Base-by-base conservation (phyloP, 2,888 invertebrate genomes). In the Sturmia bella region DNA sequence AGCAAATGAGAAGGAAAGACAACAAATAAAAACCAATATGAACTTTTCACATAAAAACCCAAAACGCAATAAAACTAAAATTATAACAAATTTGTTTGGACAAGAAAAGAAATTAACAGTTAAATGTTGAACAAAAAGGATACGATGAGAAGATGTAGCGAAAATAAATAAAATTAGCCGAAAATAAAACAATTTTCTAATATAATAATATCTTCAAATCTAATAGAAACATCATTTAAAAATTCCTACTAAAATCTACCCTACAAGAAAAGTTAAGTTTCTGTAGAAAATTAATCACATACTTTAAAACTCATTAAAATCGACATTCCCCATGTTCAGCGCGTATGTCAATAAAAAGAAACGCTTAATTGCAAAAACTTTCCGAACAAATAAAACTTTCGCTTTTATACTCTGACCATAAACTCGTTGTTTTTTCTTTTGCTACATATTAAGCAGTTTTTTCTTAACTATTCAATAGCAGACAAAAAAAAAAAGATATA, bases 281-380 rank as follows among this genome's bases (percentile, higher is more conserved):
- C 7, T 5, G 1, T 7, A 32, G 32, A 7, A 5, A 32, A 32
- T 32, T 32, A 56, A 37, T 56, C 17, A 56, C 17, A 32, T 54
- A 3, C 27, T 27, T 1, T 7, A 12, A 56, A 37, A 56, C 4
- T 12, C 32, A 32, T 32, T 32, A 32, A 32, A 39, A 52, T 32
- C 9, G 32, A 32, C 32, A 32, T 32, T 32, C 9, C 32, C 32
- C 9, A 1, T 7, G 32, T 32, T 32, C 32, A 45, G 27, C 6
- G 6, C 27, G 27, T 7, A 15, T 7, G 32, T 5, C 24, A 54
- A 54, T 32, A 52, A 78, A 52, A 54, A 78, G 57, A 70, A 7
- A 64, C 63, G 59, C 63, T 77, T 82, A 82, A 77, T 77, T 77
- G 81, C 77, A 61, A 63, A 75, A 75, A 72, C 66, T 76, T n/a